These are phyloP conservation scores for Xestia xanthographa DNA, from an alignment of 2,888 invertebrate species.

Conservation along the genomic window DNA sequence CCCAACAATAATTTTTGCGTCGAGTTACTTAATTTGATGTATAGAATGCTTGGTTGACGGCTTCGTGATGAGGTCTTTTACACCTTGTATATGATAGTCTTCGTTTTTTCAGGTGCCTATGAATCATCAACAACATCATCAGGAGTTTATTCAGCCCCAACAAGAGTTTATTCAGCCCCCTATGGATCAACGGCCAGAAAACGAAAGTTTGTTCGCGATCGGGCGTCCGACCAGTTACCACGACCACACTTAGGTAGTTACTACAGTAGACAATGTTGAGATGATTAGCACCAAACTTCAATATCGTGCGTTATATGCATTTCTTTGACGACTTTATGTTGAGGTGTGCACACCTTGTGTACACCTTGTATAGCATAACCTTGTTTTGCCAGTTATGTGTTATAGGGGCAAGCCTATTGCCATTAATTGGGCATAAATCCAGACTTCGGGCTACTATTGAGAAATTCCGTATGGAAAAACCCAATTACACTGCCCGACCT, in stretches of 20 bases:
- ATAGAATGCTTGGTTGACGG: no score
- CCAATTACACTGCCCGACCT: neutral
- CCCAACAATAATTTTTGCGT: no score
- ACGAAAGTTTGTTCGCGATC: neutral
- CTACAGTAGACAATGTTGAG: neutral
- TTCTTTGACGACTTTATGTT: no score
- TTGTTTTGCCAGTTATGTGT: neutral
- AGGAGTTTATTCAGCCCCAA: constrained; percentile 25
- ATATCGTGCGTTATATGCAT: no score
- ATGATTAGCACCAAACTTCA: neutral
- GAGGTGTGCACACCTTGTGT: no score
- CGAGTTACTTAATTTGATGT: no score
- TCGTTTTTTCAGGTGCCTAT: constrained; percentile 15
- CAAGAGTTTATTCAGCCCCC: constrained; percentile 23
- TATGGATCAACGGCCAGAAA: constrained; percentile 12
- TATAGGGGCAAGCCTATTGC: neutral
- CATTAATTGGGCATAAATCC: neutral
- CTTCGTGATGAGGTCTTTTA: no score
- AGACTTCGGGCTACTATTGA: neutral
- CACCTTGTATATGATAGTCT: neutral
- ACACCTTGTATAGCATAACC: neutral
- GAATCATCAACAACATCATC: constrained; percentile 30
- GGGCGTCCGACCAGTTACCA: neutral
- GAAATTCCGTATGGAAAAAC: neutral
- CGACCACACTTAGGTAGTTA: no score